Percentiles rank a stretch among this genome's conserved stretches.
Evolutionary conservation across 2,888 invertebrate genomes (phyloP).

Genomic region (Bhutanitis thaidina): DNA sequence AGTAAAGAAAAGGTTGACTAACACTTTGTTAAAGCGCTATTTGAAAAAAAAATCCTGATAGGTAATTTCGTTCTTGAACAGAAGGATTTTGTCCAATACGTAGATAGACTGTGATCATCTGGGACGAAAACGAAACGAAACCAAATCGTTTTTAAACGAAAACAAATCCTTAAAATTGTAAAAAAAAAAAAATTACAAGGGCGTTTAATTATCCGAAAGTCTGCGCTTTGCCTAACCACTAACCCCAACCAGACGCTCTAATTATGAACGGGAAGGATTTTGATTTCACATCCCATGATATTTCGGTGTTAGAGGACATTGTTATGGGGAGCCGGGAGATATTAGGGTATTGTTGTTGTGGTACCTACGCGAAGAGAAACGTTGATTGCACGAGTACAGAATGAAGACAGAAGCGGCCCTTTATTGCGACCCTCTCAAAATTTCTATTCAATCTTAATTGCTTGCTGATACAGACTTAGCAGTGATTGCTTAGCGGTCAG

Average conservation of each 20-base stretch:
- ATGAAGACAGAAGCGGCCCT: neutral
- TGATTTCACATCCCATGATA: constrained; percentile 43
- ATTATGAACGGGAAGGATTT: constrained; percentile 51
- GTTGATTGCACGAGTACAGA: neutral
- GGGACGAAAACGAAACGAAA: too few relatives aligned
- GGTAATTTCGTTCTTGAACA: too few relatives aligned
- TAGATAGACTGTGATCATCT: too few relatives aligned
- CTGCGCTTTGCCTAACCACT: constrained; percentile 26
- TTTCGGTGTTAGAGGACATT: constrained; percentile 35
- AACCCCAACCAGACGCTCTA: constrained; percentile 34
- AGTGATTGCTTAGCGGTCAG: too few relatives aligned
- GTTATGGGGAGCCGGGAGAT: constrained; percentile 22
- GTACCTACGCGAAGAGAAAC: constrained; percentile 15
- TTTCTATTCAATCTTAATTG: too few relatives aligned
- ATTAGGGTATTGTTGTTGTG: constrained; percentile 20
- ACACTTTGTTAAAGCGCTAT: too few relatives aligned
- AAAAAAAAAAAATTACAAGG: neutral
- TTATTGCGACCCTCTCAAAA: neutral
- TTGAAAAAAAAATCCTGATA: too few relatives aligned
- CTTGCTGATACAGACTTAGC: too few relatives aligned
- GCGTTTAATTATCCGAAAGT: constrained; percentile 6
- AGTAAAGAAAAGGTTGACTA: too few relatives aligned
- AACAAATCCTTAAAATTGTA: too few relatives aligned
- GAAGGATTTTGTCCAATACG: too few relatives aligned
- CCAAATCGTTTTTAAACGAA: too few relatives aligned